Evolutionary conservation across 2,888 invertebrate genomes (phyloP), one percentile per base, ranked within the genome.

Genomic region (Automeris io): DNA sequence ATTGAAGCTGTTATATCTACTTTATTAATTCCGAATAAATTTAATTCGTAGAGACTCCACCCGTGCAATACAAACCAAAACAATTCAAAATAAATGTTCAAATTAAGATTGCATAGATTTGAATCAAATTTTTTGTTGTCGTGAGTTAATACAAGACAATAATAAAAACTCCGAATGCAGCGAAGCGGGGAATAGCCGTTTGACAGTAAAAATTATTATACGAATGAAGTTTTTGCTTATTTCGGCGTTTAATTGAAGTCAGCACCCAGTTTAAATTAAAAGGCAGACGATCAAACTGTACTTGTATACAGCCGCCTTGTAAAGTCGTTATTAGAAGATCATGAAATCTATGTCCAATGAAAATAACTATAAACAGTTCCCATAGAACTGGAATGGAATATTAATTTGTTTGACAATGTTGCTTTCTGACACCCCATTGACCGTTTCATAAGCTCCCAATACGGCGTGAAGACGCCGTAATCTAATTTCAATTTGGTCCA

Each of bases 401-500:
- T 78, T 81, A 83, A 82, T 81, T 80, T 77, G 64, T 54, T 44
- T 46, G 50, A 71, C 68, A 76, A 75, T 74, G 69, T 62, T 66
- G 47, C 46, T 42, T 46, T 51, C 65, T 72, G 81, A 71, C 75
- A 74, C 77, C 79, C 83, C 80, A 83, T 78, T 69, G 82, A 76
- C 75, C 69, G 61, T 78, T 76, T 76, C 78, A 81, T 81, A 69
- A 80, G 66, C 52, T 73, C 60, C 54, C 61, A 78, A 80, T 60
- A 49, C 66, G 57, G 66, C 83, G 75, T 83, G 85, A 82, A 80
- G 67, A 47, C 49, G 53, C 62, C 49, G 64, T 85, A 85, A 86
- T 86, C 75, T 77, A 85, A 85, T 86, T 85, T 83, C 71, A 73
- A 81, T 74, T 75, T 71, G 69, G 66, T 72, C 67, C 64, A 68